These are phyloP conservation scores for Nothoprocta perdicaria DNA, from an alignment of 2,113 vertebrate species.

Conservation along the genomic window DNA sequence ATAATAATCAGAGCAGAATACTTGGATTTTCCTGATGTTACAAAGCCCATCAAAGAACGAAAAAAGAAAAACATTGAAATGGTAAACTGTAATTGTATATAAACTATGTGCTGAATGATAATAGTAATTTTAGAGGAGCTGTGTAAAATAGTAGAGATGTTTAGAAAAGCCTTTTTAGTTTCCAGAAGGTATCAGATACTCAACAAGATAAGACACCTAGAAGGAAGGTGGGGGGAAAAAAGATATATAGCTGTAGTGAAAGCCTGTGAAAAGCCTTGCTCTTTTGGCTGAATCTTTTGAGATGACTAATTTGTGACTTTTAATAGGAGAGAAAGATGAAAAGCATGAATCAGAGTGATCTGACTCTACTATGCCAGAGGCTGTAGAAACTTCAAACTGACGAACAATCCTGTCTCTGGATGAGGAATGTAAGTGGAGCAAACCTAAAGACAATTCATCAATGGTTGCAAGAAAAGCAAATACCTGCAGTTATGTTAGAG, in stretches of 20 bases:
- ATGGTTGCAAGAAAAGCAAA: neutral
- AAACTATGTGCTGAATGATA: neutral
- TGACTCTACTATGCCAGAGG: neutral
- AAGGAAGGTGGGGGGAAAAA: neutral
- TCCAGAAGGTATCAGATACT: neutral
- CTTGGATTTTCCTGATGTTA: neutral
- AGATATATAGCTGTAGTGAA: accelerated
- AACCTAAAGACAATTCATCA: neutral
- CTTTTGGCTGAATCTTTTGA: neutral
- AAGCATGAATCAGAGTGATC: neutral
- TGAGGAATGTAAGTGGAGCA: neutral
- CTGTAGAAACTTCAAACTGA: neutral
- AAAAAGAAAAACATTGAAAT: neutral
- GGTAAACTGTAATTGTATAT: neutral
- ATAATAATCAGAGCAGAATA: neutral
- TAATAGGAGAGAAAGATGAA: neutral
- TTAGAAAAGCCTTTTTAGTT: neutral
- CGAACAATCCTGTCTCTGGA: neutral
- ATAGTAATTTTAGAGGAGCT: neutral
- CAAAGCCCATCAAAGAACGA: neutral
- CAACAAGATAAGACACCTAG: neutral
- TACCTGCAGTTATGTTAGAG: neutral
- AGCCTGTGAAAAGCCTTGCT: neutral
- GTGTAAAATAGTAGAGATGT: neutral
- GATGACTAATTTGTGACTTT: neutral